phyloP scores from a whole-genome alignment of 2,113 vertebrate species.

The Podiceps cristatus region DNA sequence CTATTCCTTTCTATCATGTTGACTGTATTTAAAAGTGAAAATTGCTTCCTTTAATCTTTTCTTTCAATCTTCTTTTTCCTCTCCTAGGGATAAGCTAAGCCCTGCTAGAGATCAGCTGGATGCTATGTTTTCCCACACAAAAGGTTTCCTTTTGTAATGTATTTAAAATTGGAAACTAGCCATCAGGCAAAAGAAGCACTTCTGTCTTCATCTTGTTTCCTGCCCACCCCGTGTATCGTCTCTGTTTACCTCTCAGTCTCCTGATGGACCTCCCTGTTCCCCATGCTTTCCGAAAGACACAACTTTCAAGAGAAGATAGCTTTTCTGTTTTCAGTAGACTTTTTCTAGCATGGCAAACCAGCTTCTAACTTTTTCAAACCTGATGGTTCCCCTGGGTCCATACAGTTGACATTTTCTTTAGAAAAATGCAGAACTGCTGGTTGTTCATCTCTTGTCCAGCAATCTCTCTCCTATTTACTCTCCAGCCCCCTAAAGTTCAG shows the following conservation, averaged over 20 bases:
- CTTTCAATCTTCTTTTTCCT: neutral
- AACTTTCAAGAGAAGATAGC: neutral
- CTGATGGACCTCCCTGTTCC: neutral
- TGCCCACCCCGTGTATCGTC: no score
- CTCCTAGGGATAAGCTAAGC: neutral
- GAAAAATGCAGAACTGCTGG: neutral
- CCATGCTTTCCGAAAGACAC: neutral
- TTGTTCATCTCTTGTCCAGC: neutral
- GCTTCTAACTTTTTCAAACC: neutral
- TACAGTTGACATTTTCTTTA: neutral
- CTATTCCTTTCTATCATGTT: neutral
- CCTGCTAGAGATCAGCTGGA: neutral
- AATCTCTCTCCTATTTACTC: neutral
- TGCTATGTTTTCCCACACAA: neutral
- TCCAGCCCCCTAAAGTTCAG: neutral
- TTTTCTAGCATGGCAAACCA: neutral
- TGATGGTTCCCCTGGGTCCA: neutral
- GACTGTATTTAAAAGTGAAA: neutral
- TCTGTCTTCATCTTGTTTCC: neutral
- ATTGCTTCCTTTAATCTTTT: slow-evolving; percentile 20
- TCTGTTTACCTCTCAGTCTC: neutral
- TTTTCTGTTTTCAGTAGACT: neutral
- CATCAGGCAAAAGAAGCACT: neutral
- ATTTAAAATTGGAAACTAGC: neutral
- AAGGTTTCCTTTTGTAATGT: neutral